Percentiles rank a stretch among this genome's conserved stretches.
phyloP scores from a whole-genome alignment of 2,113 vertebrate species.

The Narcine bancroftii region DNA sequence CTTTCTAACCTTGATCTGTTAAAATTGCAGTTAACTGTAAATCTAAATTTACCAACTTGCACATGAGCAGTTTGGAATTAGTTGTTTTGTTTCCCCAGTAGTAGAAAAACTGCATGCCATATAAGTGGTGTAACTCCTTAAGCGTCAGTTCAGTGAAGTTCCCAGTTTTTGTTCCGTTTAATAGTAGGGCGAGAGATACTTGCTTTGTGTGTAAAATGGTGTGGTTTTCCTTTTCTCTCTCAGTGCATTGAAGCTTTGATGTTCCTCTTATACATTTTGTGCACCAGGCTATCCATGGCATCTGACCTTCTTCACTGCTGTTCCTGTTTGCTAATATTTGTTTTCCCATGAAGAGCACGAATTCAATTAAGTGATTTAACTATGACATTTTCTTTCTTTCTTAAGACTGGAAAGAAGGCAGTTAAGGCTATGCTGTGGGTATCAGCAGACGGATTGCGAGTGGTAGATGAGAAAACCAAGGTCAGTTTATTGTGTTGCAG shows the following conservation, averaged over 20 bases:
- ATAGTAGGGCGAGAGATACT: slow-evolving; percentile 1
- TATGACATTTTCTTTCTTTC: slow-evolving; percentile 38
- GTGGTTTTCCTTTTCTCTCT: neutral
- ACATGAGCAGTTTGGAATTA: slow-evolving; percentile 2
- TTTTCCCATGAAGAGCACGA: neutral
- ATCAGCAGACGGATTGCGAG: slow-evolving; percentile 90
- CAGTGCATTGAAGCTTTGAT: neutral
- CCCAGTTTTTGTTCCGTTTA: slow-evolving; percentile 46
- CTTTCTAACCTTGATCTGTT: neutral
- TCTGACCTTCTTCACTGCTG: neutral
- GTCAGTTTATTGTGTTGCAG: slow-evolving; percentile 53
- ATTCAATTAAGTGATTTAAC: neutral
- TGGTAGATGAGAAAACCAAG: slow-evolving; percentile 99
- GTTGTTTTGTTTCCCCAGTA: neutral
- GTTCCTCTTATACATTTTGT: neutral
- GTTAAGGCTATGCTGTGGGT: slow-evolving; percentile 94
- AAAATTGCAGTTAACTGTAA: neutral
- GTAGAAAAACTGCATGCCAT: slow-evolving; percentile 35
- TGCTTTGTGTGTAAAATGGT: slow-evolving; percentile 18
- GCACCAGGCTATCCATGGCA: neutral
- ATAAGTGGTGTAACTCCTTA: slow-evolving; percentile 71
- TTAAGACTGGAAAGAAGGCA: slow-evolving; percentile 90
- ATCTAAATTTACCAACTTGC: slow-evolving; percentile 7
- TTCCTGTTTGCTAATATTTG: slow-evolving; percentile 1
- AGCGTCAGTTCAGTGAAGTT: slow-evolving; percentile 48